A percentile compares a stretch with the other conserved stretches of the same genome.
Evolutionary conservation across 2,797 vertebrate genomes (phyloP).

Genomic region (Valencia hispanica): DNA sequence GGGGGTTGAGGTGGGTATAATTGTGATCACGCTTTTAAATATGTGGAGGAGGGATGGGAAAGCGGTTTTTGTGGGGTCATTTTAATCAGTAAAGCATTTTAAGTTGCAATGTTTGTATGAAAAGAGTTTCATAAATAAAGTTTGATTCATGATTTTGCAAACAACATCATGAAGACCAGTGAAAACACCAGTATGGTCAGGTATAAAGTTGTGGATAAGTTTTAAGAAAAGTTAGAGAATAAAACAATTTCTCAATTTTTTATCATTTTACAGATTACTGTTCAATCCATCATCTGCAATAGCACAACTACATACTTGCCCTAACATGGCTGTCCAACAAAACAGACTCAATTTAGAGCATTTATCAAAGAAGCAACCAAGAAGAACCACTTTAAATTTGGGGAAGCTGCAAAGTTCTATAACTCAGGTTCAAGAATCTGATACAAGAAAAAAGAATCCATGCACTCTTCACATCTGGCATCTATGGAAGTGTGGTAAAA

Average conservation of each 20-base stretch:
- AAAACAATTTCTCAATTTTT: not conserved
- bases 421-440: not conserved
- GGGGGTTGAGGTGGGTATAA: no score
- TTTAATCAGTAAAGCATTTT: no score
- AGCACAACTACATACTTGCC: not conserved
- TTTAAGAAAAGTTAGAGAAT: not conserved
- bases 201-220: not conserved
- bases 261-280: not conserved
- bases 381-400: not conserved
- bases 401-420: not conserved
- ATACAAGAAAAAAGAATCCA: not conserved
- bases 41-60: no score
- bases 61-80: no score
- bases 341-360: not conserved
- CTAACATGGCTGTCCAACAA: not conserved
- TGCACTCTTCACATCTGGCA: not conserved
- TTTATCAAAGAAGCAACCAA: not conserved
- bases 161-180: no score
- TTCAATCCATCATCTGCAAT: not conserved
- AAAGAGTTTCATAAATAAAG: no score
- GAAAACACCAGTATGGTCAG: not conserved
- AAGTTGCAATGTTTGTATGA: not conserved
- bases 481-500: not conserved
- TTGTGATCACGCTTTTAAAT: no score
- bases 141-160: no score